Evolutionary conservation across 2,797 vertebrate species (phyloP).

Genomic region (Neolamprologus multifasciatus): DNA sequence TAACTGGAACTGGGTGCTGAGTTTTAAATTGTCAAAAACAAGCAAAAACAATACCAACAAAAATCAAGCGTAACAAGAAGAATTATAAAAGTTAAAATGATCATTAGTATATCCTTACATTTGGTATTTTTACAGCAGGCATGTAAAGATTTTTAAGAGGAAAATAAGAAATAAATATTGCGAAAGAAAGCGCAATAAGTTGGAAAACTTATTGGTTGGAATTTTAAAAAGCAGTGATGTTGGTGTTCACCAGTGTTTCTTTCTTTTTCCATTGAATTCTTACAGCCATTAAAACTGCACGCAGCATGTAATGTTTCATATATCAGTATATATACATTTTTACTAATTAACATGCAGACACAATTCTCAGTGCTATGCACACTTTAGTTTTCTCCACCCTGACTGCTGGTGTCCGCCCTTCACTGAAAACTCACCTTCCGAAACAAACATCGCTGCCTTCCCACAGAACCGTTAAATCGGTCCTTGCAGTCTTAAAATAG

Average conservation of each 20-base stretch:
- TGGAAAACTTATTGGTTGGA: background rate
- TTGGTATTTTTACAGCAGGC: background rate
- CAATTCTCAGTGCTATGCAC: background rate
- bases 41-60: background rate
- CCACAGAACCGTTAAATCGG: background rate
- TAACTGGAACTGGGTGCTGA: background rate
- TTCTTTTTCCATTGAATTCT: background rate
- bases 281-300: background rate
- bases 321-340: background rate
- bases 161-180: background rate
- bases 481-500: background rate
- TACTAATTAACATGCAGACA: background rate
- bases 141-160: background rate
- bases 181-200: background rate
- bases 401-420: background rate
- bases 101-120: background rate
- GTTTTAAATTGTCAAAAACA: background rate
- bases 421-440: background rate
- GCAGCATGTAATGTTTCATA: background rate
- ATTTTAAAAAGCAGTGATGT: background rate
- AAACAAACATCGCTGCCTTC: background rate
- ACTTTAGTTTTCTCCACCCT: background rate
- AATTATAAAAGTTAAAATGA: background rate
- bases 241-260: background rate
- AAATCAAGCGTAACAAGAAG: background rate